Base-by-base conservation (phyloP, 2,888 invertebrate genomes). In the Anagyrus pseudococci region DNA sequence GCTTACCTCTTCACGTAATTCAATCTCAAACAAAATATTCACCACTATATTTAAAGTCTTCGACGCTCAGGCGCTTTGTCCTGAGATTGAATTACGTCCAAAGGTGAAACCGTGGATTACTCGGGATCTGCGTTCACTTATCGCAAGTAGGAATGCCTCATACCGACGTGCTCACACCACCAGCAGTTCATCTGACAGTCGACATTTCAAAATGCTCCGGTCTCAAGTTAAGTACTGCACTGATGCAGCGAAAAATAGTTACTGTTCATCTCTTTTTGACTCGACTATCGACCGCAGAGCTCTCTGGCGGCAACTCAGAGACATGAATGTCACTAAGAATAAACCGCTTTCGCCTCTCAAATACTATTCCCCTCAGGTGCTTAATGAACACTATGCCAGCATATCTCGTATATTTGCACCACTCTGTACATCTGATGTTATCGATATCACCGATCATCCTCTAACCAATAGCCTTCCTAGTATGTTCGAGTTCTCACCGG, bases 71-170 rank as follows among this genome's bases (percentile, higher is more conserved):
- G 55, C 55, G 19, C 55, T 44, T 0, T 2, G 13, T 1, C 26
- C 7, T 3, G 22, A 2, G 1, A 19, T 55, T 0, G 44, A 20
- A 0, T 2, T 55, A 2, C 26, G 20, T 6, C 2, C 8, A 7
- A 25, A 23, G 2, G 7, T 26, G 4, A 55, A 55, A 20, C 55
- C 55, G 0, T 55, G 56, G 47, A 23, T 56, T 3, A 19, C 43
- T 1, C 1, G 3, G 1, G 53, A 54, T 10, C 22, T 54, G 1
- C 41, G 43, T 2, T 3, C 15, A 6, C 43, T 54, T 8, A 43
- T 54, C 25, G 1, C 17, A 4, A 4, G 7, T 1, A 37, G 17
- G 22, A 4, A 15, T 22, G 52, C 52, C 2, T 37, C 52, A 7
- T 52, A n/a, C n/a, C n/a, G n/a, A n/a, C n/a, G n/a, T n/a, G n/a